Conservation (phyloP, 2,797 vertebrate genomes). For the Avahi laniger region DNA sequence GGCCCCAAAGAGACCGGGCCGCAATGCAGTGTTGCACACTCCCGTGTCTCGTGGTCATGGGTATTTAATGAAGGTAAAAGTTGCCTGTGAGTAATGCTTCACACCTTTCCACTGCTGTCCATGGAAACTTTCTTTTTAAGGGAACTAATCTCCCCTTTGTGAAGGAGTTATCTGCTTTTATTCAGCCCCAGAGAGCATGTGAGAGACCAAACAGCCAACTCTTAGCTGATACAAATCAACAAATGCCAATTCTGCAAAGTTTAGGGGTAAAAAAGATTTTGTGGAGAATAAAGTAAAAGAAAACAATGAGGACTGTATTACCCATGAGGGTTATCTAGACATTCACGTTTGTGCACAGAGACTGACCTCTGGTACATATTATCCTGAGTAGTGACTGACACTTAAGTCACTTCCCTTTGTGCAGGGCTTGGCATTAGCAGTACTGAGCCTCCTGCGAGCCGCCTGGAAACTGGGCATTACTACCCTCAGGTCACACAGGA, state of each 20-base stretch:
- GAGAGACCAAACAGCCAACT: background rate
- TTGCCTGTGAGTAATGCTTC: background rate
- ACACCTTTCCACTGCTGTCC: background rate
- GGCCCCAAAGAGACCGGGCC: background rate
- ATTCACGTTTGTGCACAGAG: background rate
- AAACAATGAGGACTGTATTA: background rate
- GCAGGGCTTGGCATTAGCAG: background rate
- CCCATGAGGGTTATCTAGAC: background rate
- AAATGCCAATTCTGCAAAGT: background rate
- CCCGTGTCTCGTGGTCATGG: background rate
- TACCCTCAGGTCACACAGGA: background rate
- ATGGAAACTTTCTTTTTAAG: background rate
- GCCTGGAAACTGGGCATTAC: background rate
- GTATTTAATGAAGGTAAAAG: background rate
- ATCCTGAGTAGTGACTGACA: background rate
- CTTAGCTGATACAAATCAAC: background rate
- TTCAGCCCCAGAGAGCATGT: background rate
- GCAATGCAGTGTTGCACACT: rapidly evolving
- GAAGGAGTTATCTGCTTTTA: background rate
- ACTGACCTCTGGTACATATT: background rate
- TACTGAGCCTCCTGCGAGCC: background rate
- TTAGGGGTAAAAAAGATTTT: background rate
- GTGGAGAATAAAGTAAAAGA: background rate
- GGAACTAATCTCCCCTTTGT: background rate
- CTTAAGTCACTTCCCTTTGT: background rate